Evolutionary conservation across 2,888 invertebrate genomes (phyloP).

Genomic region (Drosophila parthenogenetica): DNA sequence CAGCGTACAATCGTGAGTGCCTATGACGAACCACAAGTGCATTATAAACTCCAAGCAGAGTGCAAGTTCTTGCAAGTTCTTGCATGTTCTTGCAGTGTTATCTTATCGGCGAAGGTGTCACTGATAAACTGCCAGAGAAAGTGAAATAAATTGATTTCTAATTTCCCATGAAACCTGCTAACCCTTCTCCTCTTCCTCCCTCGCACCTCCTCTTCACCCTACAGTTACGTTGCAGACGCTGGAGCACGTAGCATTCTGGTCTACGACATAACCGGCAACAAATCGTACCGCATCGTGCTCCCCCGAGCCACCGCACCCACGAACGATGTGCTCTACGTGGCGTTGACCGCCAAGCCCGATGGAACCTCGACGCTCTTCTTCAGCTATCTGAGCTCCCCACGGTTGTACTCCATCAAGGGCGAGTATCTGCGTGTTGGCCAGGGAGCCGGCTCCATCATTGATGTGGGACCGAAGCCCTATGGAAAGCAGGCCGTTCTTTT

Average conservation of each 20-base stretch:
- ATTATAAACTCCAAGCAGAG: background rate
- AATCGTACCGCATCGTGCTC: conserved; percentile 87
- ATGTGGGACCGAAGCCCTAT: conserved; percentile 87
- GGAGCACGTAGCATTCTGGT: conserved; percentile 85
- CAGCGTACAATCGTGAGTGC: background rate
- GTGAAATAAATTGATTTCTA: background rate
- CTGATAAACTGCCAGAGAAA: conserved; percentile 5
- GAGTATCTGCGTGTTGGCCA: conserved; percentile 86
- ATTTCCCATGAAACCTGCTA: background rate
- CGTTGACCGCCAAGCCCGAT: conserved; percentile 86
- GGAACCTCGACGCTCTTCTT: conserved; percentile 87
- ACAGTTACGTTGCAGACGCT: conserved; percentile 83
- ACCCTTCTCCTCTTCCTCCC: too few relatives aligned
- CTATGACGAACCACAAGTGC: background rate
- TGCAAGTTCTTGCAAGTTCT: background rate
- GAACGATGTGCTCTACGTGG: conserved; percentile 87
- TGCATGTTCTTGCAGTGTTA: background rate
- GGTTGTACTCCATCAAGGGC: conserved; percentile 87
- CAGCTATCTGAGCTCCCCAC: conserved; percentile 87
- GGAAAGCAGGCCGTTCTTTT: conserved; percentile 86
- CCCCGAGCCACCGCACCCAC: conserved; percentile 86
- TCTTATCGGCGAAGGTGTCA: background rate
- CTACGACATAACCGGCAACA: conserved; percentile 86
- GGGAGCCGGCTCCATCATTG: conserved; percentile 86
- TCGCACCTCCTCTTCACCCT: background rate